Evolutionary conservation across 2,113 vertebrate species (phyloP), one percentile per base, ranked within the genome.

Genomic region (Jacana jacana): DNA sequence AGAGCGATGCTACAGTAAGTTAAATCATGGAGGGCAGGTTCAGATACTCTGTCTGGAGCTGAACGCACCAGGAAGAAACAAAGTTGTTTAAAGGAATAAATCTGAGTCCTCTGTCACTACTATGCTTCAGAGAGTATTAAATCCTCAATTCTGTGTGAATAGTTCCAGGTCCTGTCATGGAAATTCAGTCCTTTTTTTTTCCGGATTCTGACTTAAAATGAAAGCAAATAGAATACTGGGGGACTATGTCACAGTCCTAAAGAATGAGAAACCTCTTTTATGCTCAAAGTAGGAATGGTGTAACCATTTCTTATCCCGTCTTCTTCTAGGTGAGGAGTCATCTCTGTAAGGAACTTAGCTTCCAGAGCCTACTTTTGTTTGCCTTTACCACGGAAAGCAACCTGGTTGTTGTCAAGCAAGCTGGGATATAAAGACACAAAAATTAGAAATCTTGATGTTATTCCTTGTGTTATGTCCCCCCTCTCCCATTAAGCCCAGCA

Each of bases 401-500:
- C 55, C 13, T 78, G 46, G 19, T 58, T 1, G 0, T 49, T 51
- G 23, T 71, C 1, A 13, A 71, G 18, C 4, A 10, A 84, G 63
- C 30, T 63, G 68, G 51, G 22, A 65, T 66, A 37, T 54, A 80
- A 79, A 71, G 44, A 51, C 23, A 40, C 6, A 52, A 13, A 13
- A 28, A 7, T 44, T 70, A 44, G 25, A 84, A 91, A 95, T 46
- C 11, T 48, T 2, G 0, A 0, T 54, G 37, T 73, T 88, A 17
- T 65, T 80, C 49, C 52, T 83, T 9, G 1, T 57, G 13, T 51
- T 71, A 33, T 28, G 8, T 7, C 7, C 22, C 20, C 5, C 8
- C 25, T 2, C 13, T 13, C 14, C 3, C 1, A 6, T 71, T 65
- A 77, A 0, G 1, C 15, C 18, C 15, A 77, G 54, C 14, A 78